A percentile compares a stretch with the other conserved stretches of the same genome.
These are phyloP conservation scores for Nasonia oneida DNA, from an alignment of 2,888 invertebrate genomes.

Conservation along the genomic window DNA sequence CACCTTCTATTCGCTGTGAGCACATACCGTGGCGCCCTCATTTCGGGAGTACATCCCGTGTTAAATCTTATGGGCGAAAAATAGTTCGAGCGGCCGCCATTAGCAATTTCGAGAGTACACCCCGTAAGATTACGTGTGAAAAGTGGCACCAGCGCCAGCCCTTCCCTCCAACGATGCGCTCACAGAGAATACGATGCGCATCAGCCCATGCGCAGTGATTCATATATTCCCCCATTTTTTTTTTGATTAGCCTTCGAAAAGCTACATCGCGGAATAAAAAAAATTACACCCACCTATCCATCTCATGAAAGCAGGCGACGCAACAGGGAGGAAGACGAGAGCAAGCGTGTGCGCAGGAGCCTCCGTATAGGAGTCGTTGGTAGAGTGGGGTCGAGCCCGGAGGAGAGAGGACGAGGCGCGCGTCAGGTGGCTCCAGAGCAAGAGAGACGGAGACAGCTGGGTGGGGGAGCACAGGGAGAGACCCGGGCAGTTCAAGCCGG, in stretches of 20 bases:
- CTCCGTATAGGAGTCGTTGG: background rate
- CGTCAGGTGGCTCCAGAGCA: constrained; percentile 57
- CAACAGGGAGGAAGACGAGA: constrained; percentile 6
- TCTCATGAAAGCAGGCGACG: background rate
- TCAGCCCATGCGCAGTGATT: too few species aligned
- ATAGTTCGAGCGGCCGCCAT: too few species aligned
- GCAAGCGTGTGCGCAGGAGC: background rate
- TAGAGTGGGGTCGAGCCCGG: background rate
- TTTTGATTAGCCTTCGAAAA: background rate
- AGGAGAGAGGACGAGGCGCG: constrained; percentile 47
- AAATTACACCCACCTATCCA: background rate
- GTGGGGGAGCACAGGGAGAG: constrained; percentile 66
- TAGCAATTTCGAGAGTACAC: too few species aligned
- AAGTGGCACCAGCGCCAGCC: too few species aligned
- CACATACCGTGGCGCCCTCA: too few species aligned
- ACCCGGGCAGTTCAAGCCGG: constrained; percentile 79
- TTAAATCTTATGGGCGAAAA: too few species aligned
- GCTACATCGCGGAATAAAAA: background rate
- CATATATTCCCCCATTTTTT: background rate
- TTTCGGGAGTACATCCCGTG: too few species aligned
- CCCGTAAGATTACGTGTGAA: too few species aligned
- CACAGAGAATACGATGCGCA: too few species aligned
- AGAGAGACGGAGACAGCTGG: constrained; percentile 28
- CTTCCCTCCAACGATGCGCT: too few species aligned
- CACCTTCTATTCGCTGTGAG: background rate